A percentile compares a stretch with the other conserved stretches of the same genome.
Conservation (phyloP, 2,797 vertebrate genomes). For the Jordanella pulchra region DNA sequence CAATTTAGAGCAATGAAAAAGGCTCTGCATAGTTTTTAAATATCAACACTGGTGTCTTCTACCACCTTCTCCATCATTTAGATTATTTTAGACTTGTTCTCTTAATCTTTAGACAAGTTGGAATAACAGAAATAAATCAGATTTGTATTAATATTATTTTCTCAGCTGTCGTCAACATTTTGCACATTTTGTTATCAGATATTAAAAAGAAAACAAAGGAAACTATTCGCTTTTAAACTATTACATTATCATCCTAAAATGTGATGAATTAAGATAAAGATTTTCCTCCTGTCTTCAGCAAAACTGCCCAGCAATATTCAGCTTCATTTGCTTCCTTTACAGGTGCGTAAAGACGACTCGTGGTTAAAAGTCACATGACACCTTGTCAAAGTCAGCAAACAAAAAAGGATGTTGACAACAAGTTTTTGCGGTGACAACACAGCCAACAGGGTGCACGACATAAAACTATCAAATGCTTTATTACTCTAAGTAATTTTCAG, state of each 20-base stretch:
- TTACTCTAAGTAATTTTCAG: neutral
- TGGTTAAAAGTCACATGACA: conserved; percentile 9
- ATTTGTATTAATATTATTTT: neutral
- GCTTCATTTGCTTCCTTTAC: neutral
- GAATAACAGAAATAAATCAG: neutral
- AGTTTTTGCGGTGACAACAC: conserved; percentile 17
- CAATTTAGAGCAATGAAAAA: neutral
- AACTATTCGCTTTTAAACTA: neutral
- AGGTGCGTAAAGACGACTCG: conserved; percentile 20
- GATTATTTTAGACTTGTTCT: conserved; percentile 10
- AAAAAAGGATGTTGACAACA: conserved; percentile 8
- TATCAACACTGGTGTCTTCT: conserved; percentile 18
- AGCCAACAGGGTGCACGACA: neutral
- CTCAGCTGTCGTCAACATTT: neutral
- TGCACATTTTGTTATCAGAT: neutral
- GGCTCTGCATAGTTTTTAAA: conserved; percentile 46
- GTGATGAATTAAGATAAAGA: neutral
- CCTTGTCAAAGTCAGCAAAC: neutral
- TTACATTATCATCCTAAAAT: neutral
- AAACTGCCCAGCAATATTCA: neutral
- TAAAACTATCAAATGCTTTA: neutral
- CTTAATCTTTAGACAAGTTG: neutral
- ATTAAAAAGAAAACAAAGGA: neutral
- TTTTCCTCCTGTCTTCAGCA: neutral
- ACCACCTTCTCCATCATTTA: conserved; percentile 26